Percentiles rank a stretch among this genome's conserved stretches.
These are phyloP conservation scores for Smittia sp. DNA, from an alignment of 2,888 invertebrate species.

Conservation along the genomic window DNA sequence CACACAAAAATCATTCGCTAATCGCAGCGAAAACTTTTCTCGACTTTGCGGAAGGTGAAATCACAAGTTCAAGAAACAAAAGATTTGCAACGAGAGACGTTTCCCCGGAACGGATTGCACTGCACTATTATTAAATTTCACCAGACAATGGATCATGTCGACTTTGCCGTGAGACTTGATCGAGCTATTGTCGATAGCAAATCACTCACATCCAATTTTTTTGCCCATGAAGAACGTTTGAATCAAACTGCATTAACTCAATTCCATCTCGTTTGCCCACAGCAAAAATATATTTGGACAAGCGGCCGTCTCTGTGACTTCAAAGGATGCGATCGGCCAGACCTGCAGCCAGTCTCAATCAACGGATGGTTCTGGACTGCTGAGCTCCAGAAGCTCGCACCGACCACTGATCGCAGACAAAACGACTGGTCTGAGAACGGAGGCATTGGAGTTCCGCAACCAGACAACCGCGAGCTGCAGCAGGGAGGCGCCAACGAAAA, in stretches of 20 bases:
- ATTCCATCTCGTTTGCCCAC: conserved; percentile 42
- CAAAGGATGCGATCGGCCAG: conserved; percentile 82
- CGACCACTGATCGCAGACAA: conserved; percentile 75
- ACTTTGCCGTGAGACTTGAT: too few relatives aligned
- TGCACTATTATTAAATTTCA: conserved; percentile 36
- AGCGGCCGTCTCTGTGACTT: conserved; percentile 87
- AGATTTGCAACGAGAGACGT: not conserved
- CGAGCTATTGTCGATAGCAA: too few relatives aligned
- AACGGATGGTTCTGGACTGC: conserved; percentile 95
- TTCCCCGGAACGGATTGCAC: not conserved
- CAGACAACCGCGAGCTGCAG: conserved; percentile 80
- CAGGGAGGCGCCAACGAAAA: conserved; percentile 83
- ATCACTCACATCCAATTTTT: too few relatives aligned
- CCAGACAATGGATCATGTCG: conserved; percentile 19
- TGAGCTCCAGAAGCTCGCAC: conserved; percentile 78
- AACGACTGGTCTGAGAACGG: conserved; percentile 88
- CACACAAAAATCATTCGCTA: not conserved
- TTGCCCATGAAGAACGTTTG: too few relatives aligned
- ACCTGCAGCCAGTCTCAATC: conserved; percentile 73
- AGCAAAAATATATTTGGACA: conserved; percentile 89
- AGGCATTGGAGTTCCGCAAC: conserved; percentile 81
- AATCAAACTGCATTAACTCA: conserved; percentile 44
- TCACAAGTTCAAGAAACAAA: not conserved
- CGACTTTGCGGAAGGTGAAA: conserved; percentile 18
- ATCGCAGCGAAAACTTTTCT: conserved; percentile 4